A percentile compares a stretch with the other conserved stretches of the same genome.
Conservation (phyloP, 1,140 invertebrate species). For the Popillia japonica region DNA sequence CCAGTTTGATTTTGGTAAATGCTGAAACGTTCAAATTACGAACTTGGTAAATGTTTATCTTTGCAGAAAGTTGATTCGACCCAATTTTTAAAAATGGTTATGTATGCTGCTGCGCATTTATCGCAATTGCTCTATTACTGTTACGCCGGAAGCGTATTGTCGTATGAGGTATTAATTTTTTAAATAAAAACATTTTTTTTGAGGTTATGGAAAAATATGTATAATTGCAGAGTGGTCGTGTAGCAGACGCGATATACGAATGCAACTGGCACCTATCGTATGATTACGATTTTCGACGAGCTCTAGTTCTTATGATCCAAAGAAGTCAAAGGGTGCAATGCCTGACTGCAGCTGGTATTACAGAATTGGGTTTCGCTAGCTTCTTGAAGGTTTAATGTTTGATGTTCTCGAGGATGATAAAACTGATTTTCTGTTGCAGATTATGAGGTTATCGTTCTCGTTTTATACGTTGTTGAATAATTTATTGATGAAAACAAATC, state of each 20-base stretch:
- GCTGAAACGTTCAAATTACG: too few species aligned
- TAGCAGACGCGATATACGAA: neutral
- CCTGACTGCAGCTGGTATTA: neutral
- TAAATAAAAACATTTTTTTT: too few species aligned
- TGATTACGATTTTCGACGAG: neutral
- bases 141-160: neutral
- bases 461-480: neutral
- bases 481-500: neutral
- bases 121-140: constrained; percentile 21
- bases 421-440: neutral
- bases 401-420: too few species aligned
- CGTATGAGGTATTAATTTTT: neutral
- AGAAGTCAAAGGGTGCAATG: neutral
- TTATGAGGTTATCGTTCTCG: neutral
- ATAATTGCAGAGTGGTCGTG: neutral
- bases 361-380: neutral
- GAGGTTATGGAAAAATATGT: too few species aligned
- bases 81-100: neutral
- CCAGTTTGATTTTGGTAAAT: constrained; percentile 35
- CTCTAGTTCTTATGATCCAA: neutral
- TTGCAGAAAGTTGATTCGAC: neutral
- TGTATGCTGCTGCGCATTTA: constrained; percentile 6
- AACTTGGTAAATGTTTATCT: neutral
- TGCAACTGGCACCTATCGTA: neutral
- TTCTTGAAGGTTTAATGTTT: neutral